phyloP scores from a whole-genome alignment of 2,113 vertebrate species.

The Malurus elegans region DNA sequence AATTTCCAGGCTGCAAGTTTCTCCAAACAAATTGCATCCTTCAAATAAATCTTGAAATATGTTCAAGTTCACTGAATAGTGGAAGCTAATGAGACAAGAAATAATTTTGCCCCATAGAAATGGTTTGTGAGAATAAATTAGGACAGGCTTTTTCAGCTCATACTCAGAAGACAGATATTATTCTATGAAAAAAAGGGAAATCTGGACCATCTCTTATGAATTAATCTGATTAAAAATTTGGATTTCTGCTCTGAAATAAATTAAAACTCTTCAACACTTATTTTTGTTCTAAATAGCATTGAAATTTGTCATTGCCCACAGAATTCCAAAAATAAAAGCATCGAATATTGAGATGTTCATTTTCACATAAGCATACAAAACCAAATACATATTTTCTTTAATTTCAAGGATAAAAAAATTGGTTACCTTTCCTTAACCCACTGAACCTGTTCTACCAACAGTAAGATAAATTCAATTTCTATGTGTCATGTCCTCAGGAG shows the following conservation, averaged over 20 bases:
- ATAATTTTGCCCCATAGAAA: neutral
- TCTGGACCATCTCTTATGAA: neutral
- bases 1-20: neutral
- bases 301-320: neutral
- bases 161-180: neutral
- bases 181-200: neutral
- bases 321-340: neutral
- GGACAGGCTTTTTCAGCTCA: neutral
- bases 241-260: neutral
- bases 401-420: neutral
- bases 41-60: conserved; percentile 9
- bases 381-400: neutral
- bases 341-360: neutral
- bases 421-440: neutral
- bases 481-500: neutral
- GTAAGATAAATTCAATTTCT: neutral
- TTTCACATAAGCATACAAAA: neutral
- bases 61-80: neutral
- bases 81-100: neutral
- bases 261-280: neutral
- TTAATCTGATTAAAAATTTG: neutral
- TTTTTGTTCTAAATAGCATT: neutral
- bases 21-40: neutral
- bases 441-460: neutral
- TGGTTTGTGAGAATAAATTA: neutral